Evolutionary conservation across 2,113 vertebrate species (phyloP), one percentile per base, ranked within the genome.

Genomic region (Calyptommatus sinebrachiatus): DNA sequence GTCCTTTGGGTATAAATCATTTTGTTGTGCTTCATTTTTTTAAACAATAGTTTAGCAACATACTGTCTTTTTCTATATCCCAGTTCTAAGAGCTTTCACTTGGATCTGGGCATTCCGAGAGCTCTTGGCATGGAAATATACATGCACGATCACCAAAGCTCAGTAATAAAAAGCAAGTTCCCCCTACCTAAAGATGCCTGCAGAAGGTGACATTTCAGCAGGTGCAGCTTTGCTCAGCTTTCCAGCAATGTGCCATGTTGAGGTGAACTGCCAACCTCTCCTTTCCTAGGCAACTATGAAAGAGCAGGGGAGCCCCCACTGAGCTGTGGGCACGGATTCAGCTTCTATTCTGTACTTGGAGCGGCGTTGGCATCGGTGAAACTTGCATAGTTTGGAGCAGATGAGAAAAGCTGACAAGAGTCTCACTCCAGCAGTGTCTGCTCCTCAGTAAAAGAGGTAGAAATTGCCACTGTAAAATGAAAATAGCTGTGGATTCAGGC

Each of bases 171-270:
- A n/a, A 65, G 48, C 50, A 77, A 29, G 29, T 50, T 68, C 57
- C 22, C 20, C 53, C 20, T 68, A 50, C 65, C 63, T 68, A 12
- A 77, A 68, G n/a, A 41, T 71, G 67, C 18, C 5, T 4, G 21
- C 45, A 45, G 45, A 71, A 69, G 53, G 11, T 71, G 53, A 20
- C 67, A 28, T 22, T 78, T 41, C 77, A 78, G 77, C 67, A 71
- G 77, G 67, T 78, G 77, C 53, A 78, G 77, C 26, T 4, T 70
- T 70, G 53, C 31, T 60, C 35, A 70, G 16, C n/a, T 18, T 29
- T 45, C 31, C 20, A n/a, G 77, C 31, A 61, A 7, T 12, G 45
- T 53, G 48, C 21, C 46, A 53, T 29, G 28, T 8, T 11, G 35
- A 21, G 24, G 10, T 14, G 57, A 28, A 53, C 29, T 78, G 77